These are phyloP conservation scores for Ennomos quercinarius DNA, from an alignment of 2,888 invertebrate genomes.

Conservation along the genomic window DNA sequence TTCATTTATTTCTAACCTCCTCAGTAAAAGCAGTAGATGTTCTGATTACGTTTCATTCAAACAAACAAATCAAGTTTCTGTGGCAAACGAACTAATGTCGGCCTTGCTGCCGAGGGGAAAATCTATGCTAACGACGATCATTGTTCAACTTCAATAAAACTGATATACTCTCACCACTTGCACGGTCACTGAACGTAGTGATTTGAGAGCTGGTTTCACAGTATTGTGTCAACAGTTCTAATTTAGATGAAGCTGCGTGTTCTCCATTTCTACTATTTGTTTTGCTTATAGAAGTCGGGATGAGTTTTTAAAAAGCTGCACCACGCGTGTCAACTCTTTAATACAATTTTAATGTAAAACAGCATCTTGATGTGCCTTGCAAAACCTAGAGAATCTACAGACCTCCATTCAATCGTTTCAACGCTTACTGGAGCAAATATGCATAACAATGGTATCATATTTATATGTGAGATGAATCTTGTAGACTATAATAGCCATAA, in stretches of 20 bases:
- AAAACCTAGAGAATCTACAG: too few species aligned
- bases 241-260: neutral
- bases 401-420: too few species aligned
- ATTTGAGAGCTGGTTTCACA: constrained; percentile 13
- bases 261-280: neutral
- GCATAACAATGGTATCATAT: too few species aligned
- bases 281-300: neutral
- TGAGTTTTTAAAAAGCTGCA: too few species aligned
- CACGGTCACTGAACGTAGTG: constrained; percentile 21
- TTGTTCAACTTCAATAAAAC: constrained; percentile 36
- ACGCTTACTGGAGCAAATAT: too few species aligned
- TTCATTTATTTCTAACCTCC: too few species aligned
- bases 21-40: too few species aligned
- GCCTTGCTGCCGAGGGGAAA: constrained; percentile 43
- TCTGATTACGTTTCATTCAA: neutral
- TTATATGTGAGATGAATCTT: too few species aligned
- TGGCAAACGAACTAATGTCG: constrained; percentile 1
- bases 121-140: constrained; percentile 50
- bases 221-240: constrained; percentile 10
- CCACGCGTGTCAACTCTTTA: too few species aligned
- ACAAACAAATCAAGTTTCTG: neutral
- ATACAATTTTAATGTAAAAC: too few species aligned
- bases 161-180: constrained; percentile 37
- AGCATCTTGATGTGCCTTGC: too few species aligned
- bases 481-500: too few species aligned